Evolutionary conservation across 2,888 invertebrate genomes (phyloP).

Genomic region (Watsonalla cultraria): DNA sequence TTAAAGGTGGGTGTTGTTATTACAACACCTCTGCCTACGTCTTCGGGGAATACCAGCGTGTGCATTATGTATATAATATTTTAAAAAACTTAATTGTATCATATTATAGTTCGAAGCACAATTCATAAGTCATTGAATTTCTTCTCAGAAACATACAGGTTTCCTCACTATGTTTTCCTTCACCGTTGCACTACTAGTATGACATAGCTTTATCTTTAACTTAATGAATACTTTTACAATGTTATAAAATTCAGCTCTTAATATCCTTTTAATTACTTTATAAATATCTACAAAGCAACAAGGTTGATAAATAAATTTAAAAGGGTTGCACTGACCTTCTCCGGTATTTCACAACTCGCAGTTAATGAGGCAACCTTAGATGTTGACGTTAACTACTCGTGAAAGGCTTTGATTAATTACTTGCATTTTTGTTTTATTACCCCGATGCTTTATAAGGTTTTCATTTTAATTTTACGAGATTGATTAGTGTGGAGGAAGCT

Average conservation of each 20-base stretch:
- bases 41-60: no score
- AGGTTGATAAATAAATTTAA: slow-evolving; percentile 2
- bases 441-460: neutral
- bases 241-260: no score
- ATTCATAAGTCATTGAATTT: slow-evolving; percentile 1
- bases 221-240: no score
- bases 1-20: no score
- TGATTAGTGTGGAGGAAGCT: no score
- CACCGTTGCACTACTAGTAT: no score
- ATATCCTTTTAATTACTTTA: neutral
- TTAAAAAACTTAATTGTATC: neutral
- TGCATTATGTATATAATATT: neutral
- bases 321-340: slow-evolving; percentile 19
- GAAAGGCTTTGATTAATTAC: slow-evolving; percentile 76
- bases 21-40: no score
- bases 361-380: slow-evolving; percentile 63
- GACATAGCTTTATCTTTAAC: no score
- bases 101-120: neutral
- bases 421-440: slow-evolving; percentile 48
- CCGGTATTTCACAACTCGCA: slow-evolving; percentile 36
- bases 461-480: no score
- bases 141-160: neutral
- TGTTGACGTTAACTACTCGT: slow-evolving; percentile 61
- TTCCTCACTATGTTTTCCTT: neutral
- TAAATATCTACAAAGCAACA: neutral